Conservation (phyloP, 2,113 vertebrate genomes). For the Hystrix brachyura region DNA sequence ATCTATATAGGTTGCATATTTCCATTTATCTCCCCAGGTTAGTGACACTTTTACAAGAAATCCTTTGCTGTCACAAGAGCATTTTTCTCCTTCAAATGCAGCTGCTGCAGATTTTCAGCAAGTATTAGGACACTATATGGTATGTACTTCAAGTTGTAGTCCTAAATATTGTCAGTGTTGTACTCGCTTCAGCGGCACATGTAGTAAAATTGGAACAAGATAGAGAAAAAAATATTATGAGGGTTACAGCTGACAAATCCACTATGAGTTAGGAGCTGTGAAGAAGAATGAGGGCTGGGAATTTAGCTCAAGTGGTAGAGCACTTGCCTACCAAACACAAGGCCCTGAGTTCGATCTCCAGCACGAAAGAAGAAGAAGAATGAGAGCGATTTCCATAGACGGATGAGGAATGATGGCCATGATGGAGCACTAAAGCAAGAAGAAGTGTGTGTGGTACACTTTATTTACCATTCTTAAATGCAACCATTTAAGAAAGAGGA, state of each 20-base stretch:
- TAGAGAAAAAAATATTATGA: background rate
- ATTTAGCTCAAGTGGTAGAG: too few species aligned
- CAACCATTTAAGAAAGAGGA: background rate
- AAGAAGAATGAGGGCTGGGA: background rate
- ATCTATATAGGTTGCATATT: slow-evolving; percentile 32
- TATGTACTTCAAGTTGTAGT: slow-evolving; percentile 63
- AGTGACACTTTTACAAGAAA: slow-evolving; percentile 85
- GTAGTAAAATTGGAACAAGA: background rate
- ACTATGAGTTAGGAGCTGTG: background rate
- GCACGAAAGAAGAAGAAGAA: background rate
- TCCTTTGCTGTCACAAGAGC: slow-evolving; percentile 80
- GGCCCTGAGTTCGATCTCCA: too few species aligned
- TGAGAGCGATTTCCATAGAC: background rate
- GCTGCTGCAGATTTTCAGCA: slow-evolving; percentile 81
- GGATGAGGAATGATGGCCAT: background rate
- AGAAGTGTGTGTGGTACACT: background rate
- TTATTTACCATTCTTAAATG: background rate
- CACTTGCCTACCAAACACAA: too few species aligned
- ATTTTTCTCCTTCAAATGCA: slow-evolving; percentile 86
- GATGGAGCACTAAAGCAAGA: slow-evolving; percentile 28
- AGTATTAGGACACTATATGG: slow-evolving; percentile 76
- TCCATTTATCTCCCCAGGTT: slow-evolving; percentile 83
- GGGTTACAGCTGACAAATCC: background rate
- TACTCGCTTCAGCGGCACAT: background rate
- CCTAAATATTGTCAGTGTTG: background rate